phyloP scores from a whole-genome alignment of 1,140 invertebrate genomes.

The Pseudomyrmex gracilis region DNA sequence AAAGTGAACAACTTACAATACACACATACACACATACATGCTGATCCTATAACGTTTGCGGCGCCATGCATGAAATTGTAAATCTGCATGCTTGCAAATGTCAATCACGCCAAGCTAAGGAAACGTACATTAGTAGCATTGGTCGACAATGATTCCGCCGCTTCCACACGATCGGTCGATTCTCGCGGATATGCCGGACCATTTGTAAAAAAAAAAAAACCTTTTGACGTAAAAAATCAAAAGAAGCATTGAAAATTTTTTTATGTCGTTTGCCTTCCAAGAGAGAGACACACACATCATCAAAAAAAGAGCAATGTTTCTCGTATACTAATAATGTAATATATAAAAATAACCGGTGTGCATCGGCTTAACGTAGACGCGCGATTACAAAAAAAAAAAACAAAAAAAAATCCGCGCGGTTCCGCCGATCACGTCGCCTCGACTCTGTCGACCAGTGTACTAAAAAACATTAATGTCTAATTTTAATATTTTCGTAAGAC shows the following conservation, averaged over 20 bases:
- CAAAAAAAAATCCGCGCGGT: slow-evolving; percentile 39
- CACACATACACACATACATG: slow-evolving; percentile 30
- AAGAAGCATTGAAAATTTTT: slow-evolving; percentile 54
- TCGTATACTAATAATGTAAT: neutral
- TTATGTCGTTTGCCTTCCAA: slow-evolving; percentile 56
- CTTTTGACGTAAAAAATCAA: slow-evolving; percentile 55
- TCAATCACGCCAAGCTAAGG: slow-evolving; percentile 56
- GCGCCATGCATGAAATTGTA: slow-evolving; percentile 35
- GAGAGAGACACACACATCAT: slow-evolving; percentile 25
- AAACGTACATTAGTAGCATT: slow-evolving; percentile 60
- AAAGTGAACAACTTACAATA: slow-evolving; percentile 41
- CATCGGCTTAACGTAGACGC: neutral
- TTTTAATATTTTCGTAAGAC: slow-evolving; percentile 61
- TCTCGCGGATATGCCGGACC: slow-evolving; percentile 47
- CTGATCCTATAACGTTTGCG: slow-evolving; percentile 35
- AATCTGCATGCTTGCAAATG: slow-evolving; percentile 49
- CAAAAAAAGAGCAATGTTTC: slow-evolving; percentile 43
- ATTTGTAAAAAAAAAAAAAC: slow-evolving; percentile 2
- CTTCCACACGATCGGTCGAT: slow-evolving; percentile 51
- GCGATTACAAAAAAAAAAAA: neutral
- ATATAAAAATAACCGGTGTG: slow-evolving; percentile 9
- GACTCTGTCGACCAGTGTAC: slow-evolving; percentile 61
- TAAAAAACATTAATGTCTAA: slow-evolving; percentile 54
- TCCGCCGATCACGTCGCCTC: slow-evolving; percentile 48
- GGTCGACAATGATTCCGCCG: slow-evolving; percentile 54